Percentiles rank a stretch among this genome's conserved stretches.
Conservation (phyloP, 2,888 invertebrate genomes). For the Minunthozetes semirufus region DNA sequence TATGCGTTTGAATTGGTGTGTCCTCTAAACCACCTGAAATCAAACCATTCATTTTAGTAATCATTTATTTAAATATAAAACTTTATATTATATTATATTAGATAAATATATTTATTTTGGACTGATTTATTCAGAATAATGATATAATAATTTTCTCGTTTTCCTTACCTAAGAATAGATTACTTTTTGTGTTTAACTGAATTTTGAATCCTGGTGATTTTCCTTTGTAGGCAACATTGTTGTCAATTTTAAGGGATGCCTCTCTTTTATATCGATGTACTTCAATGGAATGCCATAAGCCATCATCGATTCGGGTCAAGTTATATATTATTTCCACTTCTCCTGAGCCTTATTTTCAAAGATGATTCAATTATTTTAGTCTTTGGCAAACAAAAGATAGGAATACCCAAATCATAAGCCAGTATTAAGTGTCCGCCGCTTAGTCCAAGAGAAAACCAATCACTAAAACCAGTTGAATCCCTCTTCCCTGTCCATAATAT, state of each 20-base stretch:
- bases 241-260: slow-evolving; percentile 81
- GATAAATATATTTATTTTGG: no score
- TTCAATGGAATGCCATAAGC: slow-evolving; percentile 72
- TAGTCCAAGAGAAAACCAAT: slow-evolving; percentile 77
- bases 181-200: slow-evolving; percentile 76
- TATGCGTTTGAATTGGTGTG: slow-evolving; percentile 55
- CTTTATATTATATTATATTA: no score
- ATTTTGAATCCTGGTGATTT: slow-evolving; percentile 76
- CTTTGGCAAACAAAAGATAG: no score
- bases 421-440: slow-evolving; percentile 66
- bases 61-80: no score
- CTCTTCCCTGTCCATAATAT: slow-evolving; percentile 7
- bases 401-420: slow-evolving; percentile 77
- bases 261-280: slow-evolving; percentile 63
- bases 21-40: slow-evolving; percentile 70
- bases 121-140: no score
- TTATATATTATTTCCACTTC: slow-evolving; percentile 78
- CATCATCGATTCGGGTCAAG: slow-evolving; percentile 76
- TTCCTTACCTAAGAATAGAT: slow-evolving; percentile 84
- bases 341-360: no score
- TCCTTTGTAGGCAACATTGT: slow-evolving; percentile 68
- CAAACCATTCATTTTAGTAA: no score
- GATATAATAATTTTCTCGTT: no score
- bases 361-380: no score
- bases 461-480: slow-evolving; percentile 46